Base-by-base conservation (phyloP, 2,797 vertebrate genomes). In the Rhinogobio ventralis region DNA sequence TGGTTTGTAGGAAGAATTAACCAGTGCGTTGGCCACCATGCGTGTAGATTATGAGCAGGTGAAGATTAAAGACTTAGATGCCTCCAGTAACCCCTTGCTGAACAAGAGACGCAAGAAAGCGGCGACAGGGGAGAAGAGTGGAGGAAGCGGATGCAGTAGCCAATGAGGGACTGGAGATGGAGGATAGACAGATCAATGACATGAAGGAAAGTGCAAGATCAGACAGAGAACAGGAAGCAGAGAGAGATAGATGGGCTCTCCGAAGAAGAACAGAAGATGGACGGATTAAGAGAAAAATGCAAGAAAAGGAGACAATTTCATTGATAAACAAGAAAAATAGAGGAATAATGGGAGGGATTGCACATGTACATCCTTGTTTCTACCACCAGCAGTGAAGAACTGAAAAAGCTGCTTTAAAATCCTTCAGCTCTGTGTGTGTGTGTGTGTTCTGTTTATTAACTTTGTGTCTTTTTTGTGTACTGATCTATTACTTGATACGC, bases 31-130 rank as follows among this genome's bases (percentile, higher is more conserved):
- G 90, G 98, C 98, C 7, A 98, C 97, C 85, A 99, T 99, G 98
- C 96, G 98, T 0, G 98, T 99, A 77, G 98, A 99, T 94, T 99
- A 99, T 1, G 98, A 99, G 91, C 98, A 99, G 94, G 97, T 99
- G 91, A 99, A 97, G 93, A 98, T 99, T 91, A 99, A 99, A 91
- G 98, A 99, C 90, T 94, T 99, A 81, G 96, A 98, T 93, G 97
- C 96, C 0, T 99, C 98, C 85, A 99, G 95, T 94, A 99, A 99
- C 92, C 96, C 96, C 8, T 96, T 99, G 30, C 96, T 99, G 89
- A 98, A 98, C 94, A 99, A 99, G 92, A 95, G 98, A 69, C 96
- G 98, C 79, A 99, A 98, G 94, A 99, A 98, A 92, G 97, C 97
- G 3, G 96, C 96, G 0, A 95, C 96, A 0, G 90, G 95, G 11